phyloP scores from a whole-genome alignment of 2,797 vertebrate genomes.

The Holocentrus rufus region DNA sequence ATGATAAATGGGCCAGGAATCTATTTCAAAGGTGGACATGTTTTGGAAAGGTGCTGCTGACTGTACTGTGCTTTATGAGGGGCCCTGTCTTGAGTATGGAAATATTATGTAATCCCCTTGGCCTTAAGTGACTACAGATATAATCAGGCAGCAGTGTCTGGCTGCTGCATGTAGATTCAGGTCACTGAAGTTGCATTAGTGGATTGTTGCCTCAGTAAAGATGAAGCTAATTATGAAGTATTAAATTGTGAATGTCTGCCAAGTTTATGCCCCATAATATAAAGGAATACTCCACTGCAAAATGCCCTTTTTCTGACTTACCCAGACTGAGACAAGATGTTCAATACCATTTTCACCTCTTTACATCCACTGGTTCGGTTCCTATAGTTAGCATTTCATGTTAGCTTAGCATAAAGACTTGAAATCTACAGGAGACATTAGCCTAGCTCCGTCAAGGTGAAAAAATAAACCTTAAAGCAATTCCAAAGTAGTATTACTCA shows the following conservation, averaged over 20 bases:
- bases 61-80: slow-evolving; percentile 3
- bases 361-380: no score
- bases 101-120: background rate
- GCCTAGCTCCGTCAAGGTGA: no score
- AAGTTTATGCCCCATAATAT: background rate
- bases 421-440: no score
- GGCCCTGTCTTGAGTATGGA: background rate
- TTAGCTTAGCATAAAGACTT: no score
- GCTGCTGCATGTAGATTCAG: background rate
- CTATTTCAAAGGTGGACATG: slow-evolving; percentile 2
- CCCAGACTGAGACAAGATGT: no score
- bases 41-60: background rate
- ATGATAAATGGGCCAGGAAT: background rate
- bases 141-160: background rate
- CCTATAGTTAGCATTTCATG: no score
- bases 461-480: no score
- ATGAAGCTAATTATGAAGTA: background rate
- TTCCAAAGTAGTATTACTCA: no score
- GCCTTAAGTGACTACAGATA: background rate
- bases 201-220: slow-evolving; percentile 12
- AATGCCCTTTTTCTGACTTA: no score
- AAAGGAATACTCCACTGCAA: no score
- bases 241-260: background rate
- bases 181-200: slow-evolving; percentile 14
- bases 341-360: no score